phyloP scores from a whole-genome alignment of 2,113 vertebrate genomes.

The Engraulis encrasicolus region DNA sequence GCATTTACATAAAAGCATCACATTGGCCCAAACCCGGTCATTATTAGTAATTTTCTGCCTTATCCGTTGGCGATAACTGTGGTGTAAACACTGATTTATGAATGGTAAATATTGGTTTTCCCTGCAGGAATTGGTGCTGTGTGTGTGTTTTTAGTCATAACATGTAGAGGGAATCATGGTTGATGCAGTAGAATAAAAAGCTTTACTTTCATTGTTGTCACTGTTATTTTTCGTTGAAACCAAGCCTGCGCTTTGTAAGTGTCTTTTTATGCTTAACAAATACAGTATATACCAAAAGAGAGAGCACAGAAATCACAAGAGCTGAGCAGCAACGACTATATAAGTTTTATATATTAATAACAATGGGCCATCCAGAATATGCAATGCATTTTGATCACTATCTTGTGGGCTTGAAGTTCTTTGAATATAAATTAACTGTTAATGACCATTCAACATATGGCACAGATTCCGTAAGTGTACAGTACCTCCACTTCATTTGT shows the following conservation, averaged over 20 bases:
- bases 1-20: slow-evolving; percentile 97
- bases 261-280: too few relatives aligned
- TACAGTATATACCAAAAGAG: too few relatives aligned
- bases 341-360: background rate
- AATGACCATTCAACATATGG: background rate
- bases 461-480: background rate
- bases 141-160: slow-evolving; percentile 60
- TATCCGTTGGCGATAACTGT: slow-evolving; percentile 87
- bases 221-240: slow-evolving; percentile 37
- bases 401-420: background rate
- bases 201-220: slow-evolving; percentile 33
- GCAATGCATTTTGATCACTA: background rate
- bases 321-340: too few relatives aligned
- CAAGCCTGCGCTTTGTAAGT: background rate
- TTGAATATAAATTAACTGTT: background rate
- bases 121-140: slow-evolving; percentile 63
- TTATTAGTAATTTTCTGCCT: slow-evolving; percentile 90
- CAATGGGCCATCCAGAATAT: background rate
- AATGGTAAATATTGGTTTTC: slow-evolving; percentile 90
- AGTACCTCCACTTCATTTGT: background rate
- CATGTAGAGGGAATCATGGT: slow-evolving; percentile 66
- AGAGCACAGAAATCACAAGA: too few relatives aligned
- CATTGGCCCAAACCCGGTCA: slow-evolving; percentile 89
- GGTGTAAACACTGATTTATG: slow-evolving; percentile 80
- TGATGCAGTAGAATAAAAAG: slow-evolving; percentile 32